These are phyloP conservation scores for Xiphias gladius DNA, from an alignment of 2,113 vertebrate species.

Conservation along the genomic window DNA sequence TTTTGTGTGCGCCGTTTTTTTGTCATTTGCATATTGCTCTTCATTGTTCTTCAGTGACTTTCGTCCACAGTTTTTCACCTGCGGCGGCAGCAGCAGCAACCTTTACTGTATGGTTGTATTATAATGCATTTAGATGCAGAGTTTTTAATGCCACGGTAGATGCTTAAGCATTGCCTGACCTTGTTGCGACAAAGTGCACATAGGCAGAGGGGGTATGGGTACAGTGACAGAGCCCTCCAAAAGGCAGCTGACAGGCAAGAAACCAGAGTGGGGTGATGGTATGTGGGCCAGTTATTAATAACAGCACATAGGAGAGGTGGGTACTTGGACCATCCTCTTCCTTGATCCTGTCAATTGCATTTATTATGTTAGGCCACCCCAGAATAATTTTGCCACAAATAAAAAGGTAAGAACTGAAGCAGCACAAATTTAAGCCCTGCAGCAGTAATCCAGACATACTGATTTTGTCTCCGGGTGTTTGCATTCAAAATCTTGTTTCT, in stretches of 20 bases:
- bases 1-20: neutral
- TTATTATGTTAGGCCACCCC: neutral
- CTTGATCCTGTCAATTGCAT: conserved; percentile 1
- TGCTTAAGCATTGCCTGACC: neutral
- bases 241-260: conserved; percentile 53
- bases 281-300: conserved; percentile 84
- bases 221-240: conserved; percentile 21
- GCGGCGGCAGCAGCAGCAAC: neutral
- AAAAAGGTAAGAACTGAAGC: neutral
- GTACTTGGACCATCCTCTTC: conserved; percentile 22
- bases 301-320: conserved; percentile 50
- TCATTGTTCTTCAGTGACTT: neutral
- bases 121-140: neutral
- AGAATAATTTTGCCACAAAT: neutral
- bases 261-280: conserved; percentile 77
- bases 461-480: too few relatives aligned
- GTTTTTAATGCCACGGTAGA: neutral
- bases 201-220: too few relatives aligned
- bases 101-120: neutral
- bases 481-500: too few relatives aligned
- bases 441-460: neutral
- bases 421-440: neutral
- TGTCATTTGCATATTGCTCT: neutral
- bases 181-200: neutral
- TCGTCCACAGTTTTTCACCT: too few relatives aligned